Percentiles rank a stretch among this genome's conserved stretches.
Evolutionary conservation across 2,888 invertebrate species (phyloP).

Genomic region (Tiliacea aurago): DNA sequence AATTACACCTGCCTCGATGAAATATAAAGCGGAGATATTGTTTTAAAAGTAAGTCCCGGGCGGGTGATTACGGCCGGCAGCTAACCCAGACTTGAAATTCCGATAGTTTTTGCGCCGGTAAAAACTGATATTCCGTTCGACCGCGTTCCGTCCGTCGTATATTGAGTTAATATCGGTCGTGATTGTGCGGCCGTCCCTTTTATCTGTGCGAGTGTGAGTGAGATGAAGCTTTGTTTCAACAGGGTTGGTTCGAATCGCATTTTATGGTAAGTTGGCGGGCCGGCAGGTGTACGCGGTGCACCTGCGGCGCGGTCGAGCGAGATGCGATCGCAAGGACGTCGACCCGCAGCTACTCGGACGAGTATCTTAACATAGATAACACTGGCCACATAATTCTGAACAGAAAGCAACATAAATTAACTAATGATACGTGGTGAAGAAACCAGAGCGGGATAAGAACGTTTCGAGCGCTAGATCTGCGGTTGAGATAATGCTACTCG

Average conservation of each 20-base stretch:
- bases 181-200: slow-evolving; percentile 84
- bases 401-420: slow-evolving; percentile 85
- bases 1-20: slow-evolving; percentile 87
- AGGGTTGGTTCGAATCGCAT: slow-evolving; percentile 88
- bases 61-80: slow-evolving; percentile 85
- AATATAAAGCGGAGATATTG: slow-evolving; percentile 87
- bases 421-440: slow-evolving; percentile 82
- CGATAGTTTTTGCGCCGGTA: slow-evolving; percentile 89
- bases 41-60: slow-evolving; percentile 87
- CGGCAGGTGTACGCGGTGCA: slow-evolving; percentile 88
- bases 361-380: slow-evolving; percentile 82
- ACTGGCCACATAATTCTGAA: slow-evolving; percentile 82
- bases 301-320: slow-evolving; percentile 88
- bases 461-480: slow-evolving; percentile 75
- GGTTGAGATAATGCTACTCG: slow-evolving; percentile 74
- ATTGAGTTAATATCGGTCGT: slow-evolving; percentile 89
- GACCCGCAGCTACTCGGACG: slow-evolving; percentile 78
- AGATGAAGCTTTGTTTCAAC: slow-evolving; percentile 84
- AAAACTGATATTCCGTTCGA: slow-evolving; percentile 89
- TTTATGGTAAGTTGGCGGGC: slow-evolving; percentile 89
- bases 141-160: slow-evolving; percentile 86
- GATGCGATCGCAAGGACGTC: slow-evolving; percentile 88
- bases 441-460: slow-evolving; percentile 76
- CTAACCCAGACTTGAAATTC: slow-evolving; percentile 87
- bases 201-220: slow-evolving; percentile 74